A percentile compares a stretch with the other conserved stretches of the same genome.
phyloP scores from a whole-genome alignment of 2,797 vertebrate species.

The Thripadectes ignobilis region DNA sequence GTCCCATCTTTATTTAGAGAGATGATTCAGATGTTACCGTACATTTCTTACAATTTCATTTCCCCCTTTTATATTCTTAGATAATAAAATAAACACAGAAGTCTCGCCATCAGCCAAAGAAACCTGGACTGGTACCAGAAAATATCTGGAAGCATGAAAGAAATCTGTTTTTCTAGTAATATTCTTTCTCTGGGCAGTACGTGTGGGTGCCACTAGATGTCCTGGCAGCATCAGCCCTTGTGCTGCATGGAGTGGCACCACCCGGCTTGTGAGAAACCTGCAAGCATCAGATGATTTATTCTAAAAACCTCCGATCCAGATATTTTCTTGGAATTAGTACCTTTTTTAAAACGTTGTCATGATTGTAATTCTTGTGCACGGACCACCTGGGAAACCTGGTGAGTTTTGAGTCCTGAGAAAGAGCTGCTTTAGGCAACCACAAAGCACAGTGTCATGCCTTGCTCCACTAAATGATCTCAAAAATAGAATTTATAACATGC shows the following conservation, averaged over 20 bases:
- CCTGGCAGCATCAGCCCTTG: slow-evolving; percentile 12
- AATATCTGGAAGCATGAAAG: background rate
- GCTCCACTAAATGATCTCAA: background rate
- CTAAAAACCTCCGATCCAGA: background rate
- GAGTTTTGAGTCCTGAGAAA: background rate
- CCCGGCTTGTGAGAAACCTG: accelerated
- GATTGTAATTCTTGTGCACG: background rate
- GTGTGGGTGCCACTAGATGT: slow-evolving; percentile 24
- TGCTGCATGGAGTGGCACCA: accelerated
- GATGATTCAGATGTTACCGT: background rate
- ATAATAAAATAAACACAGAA: background rate
- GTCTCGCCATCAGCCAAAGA: background rate
- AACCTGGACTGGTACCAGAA: background rate
- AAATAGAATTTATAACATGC: background rate
- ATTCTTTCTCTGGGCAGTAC: background rate
- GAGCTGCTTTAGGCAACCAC: background rate
- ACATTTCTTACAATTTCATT: background rate
- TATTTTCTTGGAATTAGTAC: background rate
- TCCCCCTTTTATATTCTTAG: background rate
- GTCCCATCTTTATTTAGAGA: background rate
- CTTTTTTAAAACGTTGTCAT: background rate
- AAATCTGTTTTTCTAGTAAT: background rate
- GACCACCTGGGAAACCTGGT: background rate
- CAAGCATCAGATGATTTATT: background rate
- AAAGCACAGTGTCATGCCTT: background rate